Evolutionary conservation across 64 coral and sea anemone species (phyloP).

Genomic region (Cladopsammia gracilis): DNA sequence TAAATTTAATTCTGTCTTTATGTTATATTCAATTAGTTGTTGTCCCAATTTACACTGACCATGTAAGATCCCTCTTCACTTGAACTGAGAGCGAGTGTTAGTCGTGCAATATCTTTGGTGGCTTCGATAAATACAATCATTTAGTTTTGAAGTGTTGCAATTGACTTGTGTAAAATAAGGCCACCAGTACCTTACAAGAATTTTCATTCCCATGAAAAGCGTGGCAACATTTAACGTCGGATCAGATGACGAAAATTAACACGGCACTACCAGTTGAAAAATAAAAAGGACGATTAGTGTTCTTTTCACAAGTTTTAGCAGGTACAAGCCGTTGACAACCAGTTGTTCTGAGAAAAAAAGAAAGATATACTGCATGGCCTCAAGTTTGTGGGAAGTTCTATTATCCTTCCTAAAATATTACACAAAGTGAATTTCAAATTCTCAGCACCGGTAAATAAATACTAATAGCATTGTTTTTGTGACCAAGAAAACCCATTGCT

Average conservation of each 20-base stretch:
- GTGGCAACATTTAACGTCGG: slow-evolving; percentile 31
- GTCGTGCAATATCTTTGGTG: slow-evolving; percentile 10
- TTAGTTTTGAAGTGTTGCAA: neutral
- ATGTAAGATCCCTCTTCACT: neutral
- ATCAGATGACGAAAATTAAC: slow-evolving; percentile 10
- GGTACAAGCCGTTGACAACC: slow-evolving; percentile 45
- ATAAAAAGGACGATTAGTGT: neutral
- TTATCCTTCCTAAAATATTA: neutral
- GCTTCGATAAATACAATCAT: slow-evolving; percentile 14
- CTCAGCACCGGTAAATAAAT: neutral
- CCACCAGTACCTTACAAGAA: slow-evolving; percentile 12
- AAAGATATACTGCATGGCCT: neutral
- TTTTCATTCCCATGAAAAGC: neutral
- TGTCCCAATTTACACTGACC: slow-evolving; percentile 6
- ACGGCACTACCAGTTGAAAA: slow-evolving; percentile 17
- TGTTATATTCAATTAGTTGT: neutral
- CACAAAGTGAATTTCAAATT: neutral
- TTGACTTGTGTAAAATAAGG: neutral
- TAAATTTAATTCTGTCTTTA: neutral
- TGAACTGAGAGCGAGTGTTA: neutral
- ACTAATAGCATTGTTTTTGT: neutral
- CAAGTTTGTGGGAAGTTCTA: neutral
- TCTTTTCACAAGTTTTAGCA: slow-evolving; percentile 30
- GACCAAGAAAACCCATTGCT: slow-evolving; percentile 11
- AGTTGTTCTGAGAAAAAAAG: neutral